A percentile compares a stretch with the other conserved stretches of the same genome.
These are phyloP conservation scores for Poeciliopsis turrubarensis DNA, from an alignment of 2,113 vertebrate genomes.

Conservation along the genomic window DNA sequence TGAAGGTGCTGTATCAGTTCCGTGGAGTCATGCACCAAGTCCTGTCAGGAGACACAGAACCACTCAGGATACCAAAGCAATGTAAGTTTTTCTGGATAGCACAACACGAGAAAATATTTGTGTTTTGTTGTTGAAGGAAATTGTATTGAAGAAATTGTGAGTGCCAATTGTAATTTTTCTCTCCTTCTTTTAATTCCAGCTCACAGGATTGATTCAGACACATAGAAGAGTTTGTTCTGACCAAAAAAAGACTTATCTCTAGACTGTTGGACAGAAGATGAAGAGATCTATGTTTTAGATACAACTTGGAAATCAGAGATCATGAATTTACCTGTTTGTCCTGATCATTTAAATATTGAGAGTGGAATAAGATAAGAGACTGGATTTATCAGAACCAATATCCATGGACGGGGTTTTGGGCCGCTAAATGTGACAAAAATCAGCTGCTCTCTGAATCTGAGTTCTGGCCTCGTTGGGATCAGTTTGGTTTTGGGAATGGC, in stretches of 20 bases:
- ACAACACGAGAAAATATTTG: neutral
- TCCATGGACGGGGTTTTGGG: slow-evolving; percentile 37
- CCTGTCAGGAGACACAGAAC: slow-evolving; percentile 89
- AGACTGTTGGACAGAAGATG: slow-evolving; percentile 52
- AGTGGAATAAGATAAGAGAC: slow-evolving; percentile 42
- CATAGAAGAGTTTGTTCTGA: slow-evolving; percentile 77
- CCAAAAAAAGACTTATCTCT: slow-evolving; percentile 57
- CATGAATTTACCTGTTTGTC: slow-evolving; percentile 65
- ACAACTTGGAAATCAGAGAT: slow-evolving; percentile 59
- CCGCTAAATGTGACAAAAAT: slow-evolving; percentile 56
- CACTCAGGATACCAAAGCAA: slow-evolving; percentile 99
- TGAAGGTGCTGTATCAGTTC: slow-evolving; percentile 99
- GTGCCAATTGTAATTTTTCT: slow-evolving; percentile 11
- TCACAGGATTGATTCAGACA: slow-evolving; percentile 96
- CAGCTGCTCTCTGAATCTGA: slow-evolving; percentile 40
- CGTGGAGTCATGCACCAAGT: slow-evolving; percentile 97
- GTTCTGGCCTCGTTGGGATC: slow-evolving; percentile 35
- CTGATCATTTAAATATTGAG: slow-evolving; percentile 66
- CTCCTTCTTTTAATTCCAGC: slow-evolving; percentile 78
- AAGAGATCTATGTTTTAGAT: slow-evolving; percentile 68
- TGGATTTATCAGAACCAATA: slow-evolving; percentile 38
- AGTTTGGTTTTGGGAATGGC: slow-evolving; percentile 64
- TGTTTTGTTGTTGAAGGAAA: neutral
- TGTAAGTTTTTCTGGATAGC: slow-evolving; percentile 81
- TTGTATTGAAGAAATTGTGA: neutral